Evolutionary conservation across 92 coral and sea anemone genomes (phyloP).

Genomic region (Palythoa heliodiscus): DNA sequence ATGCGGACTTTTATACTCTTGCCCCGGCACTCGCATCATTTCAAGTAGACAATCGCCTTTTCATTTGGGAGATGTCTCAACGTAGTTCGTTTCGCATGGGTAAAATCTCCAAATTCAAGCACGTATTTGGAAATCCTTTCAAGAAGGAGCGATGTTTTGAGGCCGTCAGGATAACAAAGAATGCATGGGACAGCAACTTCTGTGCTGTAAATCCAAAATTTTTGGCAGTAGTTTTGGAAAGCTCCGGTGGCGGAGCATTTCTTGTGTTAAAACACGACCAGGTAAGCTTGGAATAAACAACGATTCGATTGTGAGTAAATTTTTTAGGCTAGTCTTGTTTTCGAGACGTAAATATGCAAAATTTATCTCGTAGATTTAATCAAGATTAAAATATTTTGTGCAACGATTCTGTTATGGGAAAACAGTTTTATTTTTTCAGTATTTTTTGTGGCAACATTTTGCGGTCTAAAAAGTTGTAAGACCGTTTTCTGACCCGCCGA

Average conservation of each 20-base stretch:
- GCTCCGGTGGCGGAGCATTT: constrained; percentile 94
- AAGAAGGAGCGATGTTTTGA: constrained; percentile 94
- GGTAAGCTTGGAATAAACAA: constrained; percentile 51
- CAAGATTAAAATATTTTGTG: background rate
- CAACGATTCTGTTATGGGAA: background rate
- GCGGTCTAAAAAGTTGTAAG: background rate
- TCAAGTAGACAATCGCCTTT: constrained; percentile 17
- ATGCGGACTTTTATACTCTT: constrained; percentile 27
- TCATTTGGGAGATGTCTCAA: constrained; percentile 48
- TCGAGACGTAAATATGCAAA: background rate
- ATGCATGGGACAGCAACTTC: constrained; percentile 90
- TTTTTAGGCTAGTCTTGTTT: background rate
- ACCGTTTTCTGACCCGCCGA: background rate
- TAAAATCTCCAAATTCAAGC: constrained; percentile 87
- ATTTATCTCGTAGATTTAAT: background rate
- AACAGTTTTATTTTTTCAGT: background rate
- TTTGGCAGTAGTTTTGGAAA: constrained; percentile 93
- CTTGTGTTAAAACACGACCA: constrained; percentile 84
- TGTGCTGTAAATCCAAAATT: constrained; percentile 99
- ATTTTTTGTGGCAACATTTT: background rate
- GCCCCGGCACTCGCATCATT: background rate
- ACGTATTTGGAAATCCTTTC: constrained; percentile 92
- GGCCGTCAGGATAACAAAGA: constrained; percentile 79
- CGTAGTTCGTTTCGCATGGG: constrained; percentile 76
- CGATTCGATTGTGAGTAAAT: background rate